Evolutionary conservation across 2,797 vertebrate genomes (phyloP).

Genomic region (Hafferia zeledoni): DNA sequence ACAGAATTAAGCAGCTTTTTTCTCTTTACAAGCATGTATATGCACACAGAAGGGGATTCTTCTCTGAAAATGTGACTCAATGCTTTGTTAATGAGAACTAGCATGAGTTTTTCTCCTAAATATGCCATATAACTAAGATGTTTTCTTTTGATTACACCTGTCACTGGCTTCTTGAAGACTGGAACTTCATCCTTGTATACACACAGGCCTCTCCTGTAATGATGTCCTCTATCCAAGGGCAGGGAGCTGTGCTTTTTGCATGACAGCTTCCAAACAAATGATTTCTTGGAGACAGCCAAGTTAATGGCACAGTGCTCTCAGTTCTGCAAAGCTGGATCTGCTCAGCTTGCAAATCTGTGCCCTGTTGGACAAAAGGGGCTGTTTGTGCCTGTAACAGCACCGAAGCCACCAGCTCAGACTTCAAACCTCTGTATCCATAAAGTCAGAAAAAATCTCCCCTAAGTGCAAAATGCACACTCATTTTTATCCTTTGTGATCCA

Average conservation of each 20-base stretch:
- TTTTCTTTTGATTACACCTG: background rate
- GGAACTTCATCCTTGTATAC: background rate
- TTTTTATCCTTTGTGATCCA: background rate
- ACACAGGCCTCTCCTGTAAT: background rate
- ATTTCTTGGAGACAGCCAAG: background rate
- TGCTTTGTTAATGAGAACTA: background rate
- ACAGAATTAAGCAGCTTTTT: slow-evolving; percentile 24
- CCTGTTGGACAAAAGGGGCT: slow-evolving; percentile 2
- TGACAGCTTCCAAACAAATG: slow-evolving; percentile 20
- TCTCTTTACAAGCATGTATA: background rate
- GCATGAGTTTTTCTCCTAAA: background rate
- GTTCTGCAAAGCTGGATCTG: slow-evolving; percentile 2
- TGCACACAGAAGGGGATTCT: background rate
- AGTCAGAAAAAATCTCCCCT: background rate
- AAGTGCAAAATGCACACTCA: background rate
- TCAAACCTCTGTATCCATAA: background rate
- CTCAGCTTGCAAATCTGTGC: background rate
- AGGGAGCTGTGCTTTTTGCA: slow-evolving; percentile 28
- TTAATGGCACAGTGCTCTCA: background rate
- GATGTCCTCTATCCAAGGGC: slow-evolving; percentile 65
- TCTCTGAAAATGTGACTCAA: background rate
- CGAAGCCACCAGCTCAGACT: background rate
- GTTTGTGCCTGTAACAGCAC: background rate
- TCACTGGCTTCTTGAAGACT: background rate
- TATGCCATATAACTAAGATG: background rate